Evolutionary conservation across 2,888 invertebrate species (phyloP).

Genomic region (Drosophila siamana): DNA sequence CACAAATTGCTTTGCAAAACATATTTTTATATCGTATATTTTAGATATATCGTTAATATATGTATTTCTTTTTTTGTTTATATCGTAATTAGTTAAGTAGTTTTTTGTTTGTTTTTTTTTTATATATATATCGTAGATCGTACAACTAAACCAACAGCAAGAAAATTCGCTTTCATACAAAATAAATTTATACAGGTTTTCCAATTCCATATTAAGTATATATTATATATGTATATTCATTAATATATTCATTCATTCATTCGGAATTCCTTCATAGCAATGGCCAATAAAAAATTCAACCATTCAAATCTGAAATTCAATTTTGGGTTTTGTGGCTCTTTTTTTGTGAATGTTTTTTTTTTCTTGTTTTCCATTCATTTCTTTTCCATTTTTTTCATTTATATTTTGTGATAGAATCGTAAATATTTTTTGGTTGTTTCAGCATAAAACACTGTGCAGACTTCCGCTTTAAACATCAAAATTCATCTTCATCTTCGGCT

Average conservation of each 20-base stretch:
- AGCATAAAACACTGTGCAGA: slow-evolving; percentile 77
- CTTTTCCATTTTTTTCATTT: slow-evolving; percentile 14
- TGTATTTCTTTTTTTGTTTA: slow-evolving; percentile 48
- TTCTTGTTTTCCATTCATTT: neutral
- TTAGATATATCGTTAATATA: slow-evolving; percentile 68
- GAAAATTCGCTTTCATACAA: slow-evolving; percentile 79
- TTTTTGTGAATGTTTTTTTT: neutral
- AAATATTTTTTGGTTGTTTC: slow-evolving; percentile 65
- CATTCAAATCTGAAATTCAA: slow-evolving; percentile 40
- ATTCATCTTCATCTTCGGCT: slow-evolving; percentile 32
- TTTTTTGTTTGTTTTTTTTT: slow-evolving; percentile 14
- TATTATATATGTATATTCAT: slow-evolving; percentile 39
- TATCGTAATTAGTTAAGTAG: slow-evolving; percentile 52
- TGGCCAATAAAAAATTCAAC: slow-evolving; percentile 41
- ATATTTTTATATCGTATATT: slow-evolving; percentile 58
- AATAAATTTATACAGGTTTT: slow-evolving; percentile 59
- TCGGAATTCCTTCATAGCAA: slow-evolving; percentile 30
- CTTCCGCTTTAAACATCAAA: slow-evolving; percentile 50
- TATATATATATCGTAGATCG: slow-evolving; percentile 53
- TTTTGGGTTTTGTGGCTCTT: slow-evolving; percentile 60
- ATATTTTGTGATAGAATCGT: slow-evolving; percentile 53
- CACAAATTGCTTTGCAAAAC: slow-evolving; percentile 40
- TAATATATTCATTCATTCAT: slow-evolving; percentile 27
- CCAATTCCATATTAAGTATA: slow-evolving; percentile 52
- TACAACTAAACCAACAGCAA: slow-evolving; percentile 80